These are phyloP conservation scores for Nycticebus coucang DNA, from an alignment of 2,113 vertebrate species.

Conservation along the genomic window DNA sequence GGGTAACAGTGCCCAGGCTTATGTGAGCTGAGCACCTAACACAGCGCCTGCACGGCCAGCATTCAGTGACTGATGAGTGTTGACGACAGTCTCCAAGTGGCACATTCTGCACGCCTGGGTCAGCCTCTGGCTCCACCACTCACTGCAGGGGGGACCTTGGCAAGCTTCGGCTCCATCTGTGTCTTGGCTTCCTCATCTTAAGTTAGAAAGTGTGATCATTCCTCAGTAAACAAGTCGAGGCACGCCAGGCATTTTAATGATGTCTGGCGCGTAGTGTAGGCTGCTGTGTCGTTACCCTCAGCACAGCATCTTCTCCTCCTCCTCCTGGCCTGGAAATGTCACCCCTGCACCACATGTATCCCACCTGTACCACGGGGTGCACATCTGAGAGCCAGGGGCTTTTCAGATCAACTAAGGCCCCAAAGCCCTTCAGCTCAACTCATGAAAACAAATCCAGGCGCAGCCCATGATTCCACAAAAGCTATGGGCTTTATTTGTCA, in stretches of 20 bases:
- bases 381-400: not conserved
- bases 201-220: not conserved
- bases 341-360: fast-evolving
- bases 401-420: not conserved
- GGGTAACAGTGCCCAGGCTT: fast-evolving
- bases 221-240: not conserved
- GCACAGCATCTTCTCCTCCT: not conserved
- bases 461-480: not conserved
- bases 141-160: fast-evolving
- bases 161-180: not conserved
- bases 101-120: fast-evolving
- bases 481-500: not conserved
- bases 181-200: not conserved
- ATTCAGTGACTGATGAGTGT: not conserved
- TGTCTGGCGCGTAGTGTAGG: fast-evolving
- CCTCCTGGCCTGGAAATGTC: not conserved
- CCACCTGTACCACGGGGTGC: fast-evolving
- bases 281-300: fast-evolving
- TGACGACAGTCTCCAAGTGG: not conserved
- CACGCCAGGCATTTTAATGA: fast-evolving
- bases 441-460: not conserved
- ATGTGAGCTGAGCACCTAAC: not conserved
- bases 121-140: not conserved
- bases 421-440: not conserved
- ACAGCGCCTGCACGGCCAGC: not conserved